Evolutionary conservation across 2,888 invertebrate species (phyloP), one percentile per base, ranked within the genome.

Genomic region (Polylopha cassiicola): DNA sequence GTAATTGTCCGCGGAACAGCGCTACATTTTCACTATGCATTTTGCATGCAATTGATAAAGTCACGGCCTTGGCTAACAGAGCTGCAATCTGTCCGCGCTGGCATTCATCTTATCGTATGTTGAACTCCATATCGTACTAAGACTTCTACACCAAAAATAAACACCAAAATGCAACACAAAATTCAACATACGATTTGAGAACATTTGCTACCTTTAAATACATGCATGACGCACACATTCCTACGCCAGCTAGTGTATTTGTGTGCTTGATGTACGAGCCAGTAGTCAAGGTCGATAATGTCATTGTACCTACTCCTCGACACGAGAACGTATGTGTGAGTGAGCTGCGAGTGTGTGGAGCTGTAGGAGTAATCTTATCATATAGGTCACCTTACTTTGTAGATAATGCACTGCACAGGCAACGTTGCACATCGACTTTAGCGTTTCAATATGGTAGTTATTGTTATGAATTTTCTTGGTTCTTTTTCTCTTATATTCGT

Each of bases 381-480:
- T 82, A 72, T 84, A 79, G 84, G 84, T 84, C 85, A 84, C 84
- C 80, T 84, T 84, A 80, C 80, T 73, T 72, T 75, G 75, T 75
- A 72, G 79, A 82, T 84, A 78, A 75, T 69, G 65, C 59, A 70
- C 59, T 51, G 47, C 46, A 50, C 51, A 52, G 61, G 62, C 57
- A 44, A 52, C 53, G 32, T 10, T 66, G 59, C 58, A 58, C 50
- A 54, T 51, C 58, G 46, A 42, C 38, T 43, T n/a, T n/a, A n/a
- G n/a, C n/a, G n/a, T n/a, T 44, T 34, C 31, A 28, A 44, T 41
- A 38, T 10, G 29, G 14, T 11, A 27, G 33, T 37, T 4, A 39
- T 28, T 21, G 28, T 37, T 45, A 45, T 45, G 23, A 46, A 33
- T 33, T 39, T 34, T 22, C 18, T 44, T 32, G 16, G 20, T 21